A percentile compares a stretch with the other conserved stretches of the same genome.
Evolutionary conservation across 2,888 invertebrate species (phyloP).

Genomic region (Pomacea canaliculata): DNA sequence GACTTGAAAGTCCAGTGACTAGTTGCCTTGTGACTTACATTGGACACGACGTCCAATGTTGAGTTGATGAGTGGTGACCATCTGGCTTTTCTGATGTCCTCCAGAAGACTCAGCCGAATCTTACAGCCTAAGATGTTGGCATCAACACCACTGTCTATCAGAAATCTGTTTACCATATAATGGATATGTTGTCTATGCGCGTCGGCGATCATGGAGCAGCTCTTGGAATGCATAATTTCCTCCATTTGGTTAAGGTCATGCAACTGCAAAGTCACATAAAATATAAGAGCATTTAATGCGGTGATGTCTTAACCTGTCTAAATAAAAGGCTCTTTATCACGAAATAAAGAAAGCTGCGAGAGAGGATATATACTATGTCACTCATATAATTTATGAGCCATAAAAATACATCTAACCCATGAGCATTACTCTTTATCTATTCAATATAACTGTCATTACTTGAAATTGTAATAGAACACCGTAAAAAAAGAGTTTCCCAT

Average conservation of each 20-base stretch:
- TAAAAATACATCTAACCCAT: too few relatives aligned
- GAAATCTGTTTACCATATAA: neutral
- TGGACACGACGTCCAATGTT: slow-evolving; percentile 13
- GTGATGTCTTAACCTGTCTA: too few relatives aligned
- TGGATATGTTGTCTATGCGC: neutral
- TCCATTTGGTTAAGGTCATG: neutral
- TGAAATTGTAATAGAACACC: too few relatives aligned
- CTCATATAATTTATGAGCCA: too few relatives aligned
- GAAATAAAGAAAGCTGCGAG: too few relatives aligned
- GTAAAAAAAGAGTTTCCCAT: too few relatives aligned
- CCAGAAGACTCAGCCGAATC: neutral
- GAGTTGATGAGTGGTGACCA: slow-evolving; percentile 15
- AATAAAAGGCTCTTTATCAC: too few relatives aligned
- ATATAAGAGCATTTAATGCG: too few relatives aligned
- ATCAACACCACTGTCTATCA: neutral
- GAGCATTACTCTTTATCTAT: too few relatives aligned
- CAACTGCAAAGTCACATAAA: neutral
- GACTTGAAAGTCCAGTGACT: too few relatives aligned
- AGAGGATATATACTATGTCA: too few relatives aligned
- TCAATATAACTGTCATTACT: too few relatives aligned
- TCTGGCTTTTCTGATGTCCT: slow-evolving; percentile 7
- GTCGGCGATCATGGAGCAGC: neutral
- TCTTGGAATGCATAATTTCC: neutral
- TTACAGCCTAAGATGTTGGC: neutral
- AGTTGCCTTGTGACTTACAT: neutral